Percentiles rank a stretch among this genome's conserved stretches.
Evolutionary conservation across 2,888 invertebrate genomes (phyloP).

Genomic region (Nemotelus nigrinus): DNA sequence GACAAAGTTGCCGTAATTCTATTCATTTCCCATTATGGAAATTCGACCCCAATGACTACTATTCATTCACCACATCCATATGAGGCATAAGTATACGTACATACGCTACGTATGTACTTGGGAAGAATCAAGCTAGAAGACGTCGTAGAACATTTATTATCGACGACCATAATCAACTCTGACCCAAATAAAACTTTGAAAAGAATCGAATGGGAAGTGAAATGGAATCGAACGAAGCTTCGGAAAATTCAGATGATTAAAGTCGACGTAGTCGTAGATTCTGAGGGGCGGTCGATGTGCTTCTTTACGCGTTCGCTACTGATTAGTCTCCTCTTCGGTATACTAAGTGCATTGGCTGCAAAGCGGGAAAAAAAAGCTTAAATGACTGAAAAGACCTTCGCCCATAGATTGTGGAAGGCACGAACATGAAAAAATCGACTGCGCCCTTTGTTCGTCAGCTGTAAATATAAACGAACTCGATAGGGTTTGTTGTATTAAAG

Average conservation of each 20-base stretch:
- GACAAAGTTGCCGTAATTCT: not conserved
- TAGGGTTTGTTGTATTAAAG: not conserved
- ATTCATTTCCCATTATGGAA: not conserved
- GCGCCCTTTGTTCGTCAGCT: not conserved
- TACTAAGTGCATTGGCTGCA: not conserved
- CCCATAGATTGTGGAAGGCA: not conserved
- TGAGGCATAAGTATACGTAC: not conserved
- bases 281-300: not conserved
- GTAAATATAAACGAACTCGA: not conserved
- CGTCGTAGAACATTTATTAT: not conserved
- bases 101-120: no score
- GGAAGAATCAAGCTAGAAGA: no score
- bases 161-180: not conserved
- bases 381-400: not conserved
- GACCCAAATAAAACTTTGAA: conserved; percentile 2
- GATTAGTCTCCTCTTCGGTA: not conserved
- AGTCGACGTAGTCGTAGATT: not conserved
- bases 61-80: not conserved
- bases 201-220: not conserved
- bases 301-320: not conserved
- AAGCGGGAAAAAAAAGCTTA: not conserved
- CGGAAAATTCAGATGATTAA: conserved; percentile 5
- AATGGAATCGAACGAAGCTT: not conserved
- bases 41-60: not conserved
- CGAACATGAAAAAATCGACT: not conserved